A percentile compares a stretch with the other conserved stretches of the same genome.
Conservation (phyloP, 1,140 invertebrate species). For the Prorops nasuta region DNA sequence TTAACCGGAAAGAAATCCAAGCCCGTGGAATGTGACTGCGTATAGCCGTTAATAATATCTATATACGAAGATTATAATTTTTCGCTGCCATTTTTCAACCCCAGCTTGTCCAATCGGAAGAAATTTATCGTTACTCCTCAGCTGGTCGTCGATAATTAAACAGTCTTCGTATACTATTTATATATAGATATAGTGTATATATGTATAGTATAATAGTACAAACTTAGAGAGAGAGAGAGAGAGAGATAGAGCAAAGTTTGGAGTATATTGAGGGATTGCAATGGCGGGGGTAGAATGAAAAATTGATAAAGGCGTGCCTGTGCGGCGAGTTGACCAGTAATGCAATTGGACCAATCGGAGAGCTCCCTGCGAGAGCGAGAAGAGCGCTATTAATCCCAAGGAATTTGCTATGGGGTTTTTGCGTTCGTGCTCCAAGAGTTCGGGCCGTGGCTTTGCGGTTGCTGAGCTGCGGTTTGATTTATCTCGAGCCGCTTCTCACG, state of each 20-base stretch:
- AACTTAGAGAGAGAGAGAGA: not conserved
- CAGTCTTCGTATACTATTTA: too few relatives aligned
- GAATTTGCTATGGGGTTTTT: conserved; percentile 39
- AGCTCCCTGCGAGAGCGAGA: conserved; percentile 19
- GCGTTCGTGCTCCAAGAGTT: conserved; percentile 22
- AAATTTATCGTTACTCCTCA: too few relatives aligned
- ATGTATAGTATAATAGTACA: too few relatives aligned
- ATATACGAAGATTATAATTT: conserved; percentile 30
- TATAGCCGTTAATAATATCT: conserved; percentile 30
- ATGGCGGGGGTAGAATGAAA: conserved; percentile 5
- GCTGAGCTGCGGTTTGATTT: conserved; percentile 48
- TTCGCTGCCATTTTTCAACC: too few relatives aligned
- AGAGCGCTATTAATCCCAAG: conserved; percentile 38
- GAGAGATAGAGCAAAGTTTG: too few relatives aligned
- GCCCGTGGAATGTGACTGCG: conserved; percentile 22
- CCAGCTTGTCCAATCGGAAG: too few relatives aligned
- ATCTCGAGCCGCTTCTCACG: conserved; percentile 50
- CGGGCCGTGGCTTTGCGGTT: conserved; percentile 35
- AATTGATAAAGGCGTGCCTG: conserved; percentile 15
- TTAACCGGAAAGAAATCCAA: conserved; percentile 19
- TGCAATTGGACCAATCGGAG: conserved; percentile 34
- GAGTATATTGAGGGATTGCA: conserved; percentile 1
- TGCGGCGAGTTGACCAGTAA: conserved; percentile 18
- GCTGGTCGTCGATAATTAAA: too few relatives aligned
- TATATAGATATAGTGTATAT: too few relatives aligned